These are phyloP conservation scores for Lophochroa leadbeateri DNA, from an alignment of 2,113 vertebrate species.

Conservation along the genomic window DNA sequence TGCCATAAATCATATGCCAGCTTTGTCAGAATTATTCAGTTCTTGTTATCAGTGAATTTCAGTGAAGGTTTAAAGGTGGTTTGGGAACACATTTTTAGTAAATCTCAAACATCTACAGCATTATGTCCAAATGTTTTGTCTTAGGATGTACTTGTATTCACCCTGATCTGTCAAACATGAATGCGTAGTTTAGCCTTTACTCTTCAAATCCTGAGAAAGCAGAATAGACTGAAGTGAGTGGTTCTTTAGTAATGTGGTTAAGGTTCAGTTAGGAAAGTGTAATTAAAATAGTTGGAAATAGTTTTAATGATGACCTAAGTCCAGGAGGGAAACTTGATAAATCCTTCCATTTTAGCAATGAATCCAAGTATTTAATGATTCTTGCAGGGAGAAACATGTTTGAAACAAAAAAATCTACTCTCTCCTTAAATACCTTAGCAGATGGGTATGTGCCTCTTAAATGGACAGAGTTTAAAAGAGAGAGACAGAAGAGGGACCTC, in stretches of 20 bases:
- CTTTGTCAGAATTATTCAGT: constrained; percentile 10
- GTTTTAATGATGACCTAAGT: background rate
- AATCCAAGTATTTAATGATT: background rate
- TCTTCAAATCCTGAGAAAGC: background rate
- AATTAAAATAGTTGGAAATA: background rate
- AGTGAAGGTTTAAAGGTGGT: background rate
- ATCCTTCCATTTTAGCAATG: background rate
- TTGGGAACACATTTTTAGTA: background rate
- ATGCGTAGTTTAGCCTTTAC: background rate
- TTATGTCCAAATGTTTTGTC: background rate
- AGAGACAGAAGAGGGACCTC: background rate
- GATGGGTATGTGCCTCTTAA: background rate
- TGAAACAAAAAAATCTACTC: background rate
- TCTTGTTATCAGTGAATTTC: background rate
- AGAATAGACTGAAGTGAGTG: background rate
- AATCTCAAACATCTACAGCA: background rate
- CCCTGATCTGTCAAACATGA: background rate
- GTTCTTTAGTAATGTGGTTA: background rate
- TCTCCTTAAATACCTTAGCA: background rate
- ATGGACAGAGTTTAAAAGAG: background rate
- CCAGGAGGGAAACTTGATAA: background rate
- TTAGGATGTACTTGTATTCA: background rate
- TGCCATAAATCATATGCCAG: background rate
- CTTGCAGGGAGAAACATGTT: background rate
- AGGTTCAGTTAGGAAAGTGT: background rate